phyloP scores from a whole-genome alignment of 1,140 invertebrate genomes.

The Adelges cooleyi region DNA sequence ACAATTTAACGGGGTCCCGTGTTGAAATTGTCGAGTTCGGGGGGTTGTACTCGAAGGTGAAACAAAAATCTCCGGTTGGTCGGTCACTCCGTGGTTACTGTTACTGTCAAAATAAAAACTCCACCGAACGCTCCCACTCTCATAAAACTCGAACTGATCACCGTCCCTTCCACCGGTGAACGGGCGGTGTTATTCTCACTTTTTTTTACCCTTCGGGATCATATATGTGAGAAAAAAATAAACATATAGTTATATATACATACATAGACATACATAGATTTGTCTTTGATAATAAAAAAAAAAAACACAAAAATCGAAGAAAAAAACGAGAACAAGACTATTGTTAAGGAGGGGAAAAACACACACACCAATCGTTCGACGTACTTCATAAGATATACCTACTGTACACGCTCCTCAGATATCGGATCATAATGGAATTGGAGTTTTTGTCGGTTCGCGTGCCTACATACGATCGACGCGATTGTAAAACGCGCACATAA shows the following conservation, averaged over 20 bases:
- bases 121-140: slow-evolving; percentile 25
- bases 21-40: slow-evolving; percentile 18
- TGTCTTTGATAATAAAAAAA: no score
- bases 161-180: slow-evolving; percentile 18
- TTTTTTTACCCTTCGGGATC: slow-evolving; percentile 19
- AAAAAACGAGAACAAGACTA: background rate
- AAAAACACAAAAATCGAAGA: background rate
- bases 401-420: background rate
- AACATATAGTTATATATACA: no score
- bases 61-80: slow-evolving; percentile 28
- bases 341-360: background rate
- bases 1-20: slow-evolving; percentile 22
- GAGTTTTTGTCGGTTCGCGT: slow-evolving; percentile 3
- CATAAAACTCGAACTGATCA: slow-evolving; percentile 19
- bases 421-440: background rate
- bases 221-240: background rate
- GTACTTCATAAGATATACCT: background rate
- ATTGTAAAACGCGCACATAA: background rate
- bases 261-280: no score
- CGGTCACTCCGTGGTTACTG: slow-evolving; percentile 27
- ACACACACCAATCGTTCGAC: slow-evolving; percentile 13
- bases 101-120: slow-evolving; percentile 28
- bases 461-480: background rate
- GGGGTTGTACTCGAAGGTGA: slow-evolving; percentile 27
- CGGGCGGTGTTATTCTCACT: background rate